Base-by-base conservation (phyloP, 2,888 invertebrate genomes). In the Tiliacea aurago region DNA sequence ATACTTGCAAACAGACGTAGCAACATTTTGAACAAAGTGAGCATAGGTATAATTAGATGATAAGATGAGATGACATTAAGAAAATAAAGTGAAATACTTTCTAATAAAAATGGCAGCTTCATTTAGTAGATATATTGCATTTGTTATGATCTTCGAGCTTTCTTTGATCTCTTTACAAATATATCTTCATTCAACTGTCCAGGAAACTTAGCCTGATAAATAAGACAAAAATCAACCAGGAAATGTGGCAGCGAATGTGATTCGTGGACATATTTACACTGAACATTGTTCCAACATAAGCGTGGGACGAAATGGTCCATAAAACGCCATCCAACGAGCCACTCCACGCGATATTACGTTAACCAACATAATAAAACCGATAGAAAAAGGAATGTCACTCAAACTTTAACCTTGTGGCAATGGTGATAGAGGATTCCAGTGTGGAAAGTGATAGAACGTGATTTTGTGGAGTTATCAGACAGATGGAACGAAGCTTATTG, bases 301-400 rank as follows among this genome's bases (percentile, higher is more conserved):
- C 84, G 84, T 86, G 86, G 86, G 86, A 84, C 71, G 83, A 73
- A 85, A 86, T 87, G 83, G 78, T 56, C 83, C 76, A 86, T 87
- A 86, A 84, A 86, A 83, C 70, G 73, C 75, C 68, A 80, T 63
- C 81, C 73, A 65, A 78, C 73, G 77, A 82, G 67, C 81, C 87
- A 82, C 87, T 86, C 78, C 74, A 82, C 67, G 67, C 68, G 76
- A 77, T 73, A 78, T 80, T 85, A 72, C 80, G 51, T 61, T n/a
- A 45, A 66, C 83, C 23, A 83, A 69, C 10, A 41, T 74, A 62
- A 33, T 4, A 0, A 5, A 49, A 33, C 67, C 4, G 61, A 23
- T 61, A 13, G 0, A 51, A 18, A 64, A 81, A 9, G 11, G 2
- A 49, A 49, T 20, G 0, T 6, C n/a, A 66, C 41, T 59, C 18